Base-by-base conservation (phyloP, 2,113 vertebrate species). In the Gymnogyps californianus region DNA sequence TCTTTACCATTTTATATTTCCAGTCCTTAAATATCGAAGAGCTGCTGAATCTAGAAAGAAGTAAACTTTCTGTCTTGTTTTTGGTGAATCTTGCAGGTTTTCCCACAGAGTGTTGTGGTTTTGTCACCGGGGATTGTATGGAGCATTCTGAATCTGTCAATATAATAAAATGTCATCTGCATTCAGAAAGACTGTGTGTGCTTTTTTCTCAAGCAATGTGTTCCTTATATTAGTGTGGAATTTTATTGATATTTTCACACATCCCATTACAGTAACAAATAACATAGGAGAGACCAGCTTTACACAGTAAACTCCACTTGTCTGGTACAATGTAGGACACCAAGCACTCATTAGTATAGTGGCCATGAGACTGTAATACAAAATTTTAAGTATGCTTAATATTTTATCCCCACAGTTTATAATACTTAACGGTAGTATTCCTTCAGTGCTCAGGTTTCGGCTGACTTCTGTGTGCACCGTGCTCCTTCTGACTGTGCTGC, bases 91-190 rank as follows among this genome's bases (percentile, higher is more conserved):
- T 96, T 91, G 87, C 85, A 87, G 90, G 72, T 61, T 65, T 95
- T 95, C 71, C 91, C 95, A 46, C 76, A 80, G 77, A 83, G 19
- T 76, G 93, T 65, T 89, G 89, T 93, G 84, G 4, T 86, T 96
- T 92, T 94, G 88, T 85, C 90, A 71, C 72, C 6, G 29, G 69
- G 57, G 83, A 47, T 86, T 94, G 92, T 78, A 65, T 79, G 95
- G 86, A 96, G 84, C 61, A 88, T 91, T 88, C 97, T 97, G 97
- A 95, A 97, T 97, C 96, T 98, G 95, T 94, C 95, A 97, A 98
- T 90, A 97, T 91, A 97, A 97, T 70, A 96, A 97, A 88, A 96
- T 67, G 91, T 94, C 95, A 97, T 89, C 95, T 83, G 32, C n/a
- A 75, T 96, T 93, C 95, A 97, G 95, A 96, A 96, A 94, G 67